Conservation (phyloP, 2,888 invertebrate genomes). For the Leptinotarsa juncta region DNA sequence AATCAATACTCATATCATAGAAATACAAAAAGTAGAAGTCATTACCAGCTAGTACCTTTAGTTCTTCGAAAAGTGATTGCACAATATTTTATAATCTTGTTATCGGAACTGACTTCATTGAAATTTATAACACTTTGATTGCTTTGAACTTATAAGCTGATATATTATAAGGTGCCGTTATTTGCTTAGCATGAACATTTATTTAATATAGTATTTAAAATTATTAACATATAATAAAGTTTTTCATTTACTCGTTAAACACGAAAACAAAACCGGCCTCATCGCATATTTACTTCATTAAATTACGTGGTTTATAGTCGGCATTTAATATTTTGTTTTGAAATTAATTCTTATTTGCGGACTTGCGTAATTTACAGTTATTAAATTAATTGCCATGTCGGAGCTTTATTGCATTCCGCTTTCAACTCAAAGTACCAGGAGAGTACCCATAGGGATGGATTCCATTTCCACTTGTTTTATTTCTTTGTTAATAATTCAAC, state of each 20-base stretch:
- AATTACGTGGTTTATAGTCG: constrained; percentile 43
- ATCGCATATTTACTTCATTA: constrained; percentile 46
- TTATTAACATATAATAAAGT: constrained; percentile 45
- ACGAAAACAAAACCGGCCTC: constrained; percentile 43
- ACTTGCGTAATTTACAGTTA: constrained; percentile 41
- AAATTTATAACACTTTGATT: constrained; percentile 38
- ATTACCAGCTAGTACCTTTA: background rate
- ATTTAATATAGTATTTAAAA: constrained; percentile 53
- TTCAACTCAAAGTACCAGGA: background rate
- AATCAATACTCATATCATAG: too few relatives aligned
- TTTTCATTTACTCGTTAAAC: constrained; percentile 44
- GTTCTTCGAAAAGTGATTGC: background rate
- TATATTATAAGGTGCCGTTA: constrained; percentile 44
- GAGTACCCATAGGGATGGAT: background rate
- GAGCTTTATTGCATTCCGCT: constrained; percentile 15
- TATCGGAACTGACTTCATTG: constrained; percentile 25
- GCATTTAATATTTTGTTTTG: constrained; percentile 41
- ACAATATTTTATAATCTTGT: background rate
- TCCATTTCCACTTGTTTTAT: background rate
- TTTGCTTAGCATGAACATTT: constrained; percentile 40
- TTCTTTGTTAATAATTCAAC: background rate
- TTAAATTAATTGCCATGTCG: constrained; percentile 38
- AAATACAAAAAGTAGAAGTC: background rate
- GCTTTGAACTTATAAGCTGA: constrained; percentile 34
- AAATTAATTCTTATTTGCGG: constrained; percentile 45